Evolutionary conservation across 2,113 vertebrate genomes (phyloP), one percentile per base, ranked within the genome.

Genomic region (Lophochroa leadbeateri): DNA sequence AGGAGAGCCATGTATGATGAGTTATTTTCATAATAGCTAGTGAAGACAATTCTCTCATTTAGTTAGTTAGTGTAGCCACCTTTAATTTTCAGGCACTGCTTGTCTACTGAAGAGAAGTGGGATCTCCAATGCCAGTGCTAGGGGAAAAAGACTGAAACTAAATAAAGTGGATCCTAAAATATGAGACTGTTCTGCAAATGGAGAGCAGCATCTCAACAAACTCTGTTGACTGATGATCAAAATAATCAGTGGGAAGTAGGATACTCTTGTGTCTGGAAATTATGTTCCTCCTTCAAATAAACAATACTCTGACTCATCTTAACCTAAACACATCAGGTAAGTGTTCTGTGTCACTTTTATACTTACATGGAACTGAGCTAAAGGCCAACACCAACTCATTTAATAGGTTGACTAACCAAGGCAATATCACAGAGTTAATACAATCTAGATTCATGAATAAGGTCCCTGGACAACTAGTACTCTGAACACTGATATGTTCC

Each of bases 151-250:
- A 9, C 0, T 41, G 46, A 27, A 33, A 67, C 11, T 49, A 46
- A 47, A 49, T 10, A 35, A 15, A 20, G 14, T 13, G 9, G 35
- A 72, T 11, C 15, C 11, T 43, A 46, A 58, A 21, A 43, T 13
- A 21, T 10, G 25, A 52, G 31, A 17, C 9, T 33, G 5, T 21
- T 70, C 23, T 44, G 13, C 24, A 74, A 21, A 17, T 55, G 39
- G 69, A 64, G 41, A 86, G 18, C 19, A 55, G 49, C 41, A 58
- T 31, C 58, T 81, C 55, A 65, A 65, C 28, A 52, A 70, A 63
- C 3, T 49, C 24, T 1, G 1, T 2, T 43, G 53, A 17, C 13
- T 8, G 1, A 20, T 12, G 13, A 72, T 55, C 53, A 41, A 53
- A 47, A 67, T 29, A 33, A 29, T 46, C 53, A 78, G 31, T 19